These are phyloP conservation scores for Megastigmus dorsalis DNA, from an alignment of 2,888 invertebrate genomes.

Conservation along the genomic window DNA sequence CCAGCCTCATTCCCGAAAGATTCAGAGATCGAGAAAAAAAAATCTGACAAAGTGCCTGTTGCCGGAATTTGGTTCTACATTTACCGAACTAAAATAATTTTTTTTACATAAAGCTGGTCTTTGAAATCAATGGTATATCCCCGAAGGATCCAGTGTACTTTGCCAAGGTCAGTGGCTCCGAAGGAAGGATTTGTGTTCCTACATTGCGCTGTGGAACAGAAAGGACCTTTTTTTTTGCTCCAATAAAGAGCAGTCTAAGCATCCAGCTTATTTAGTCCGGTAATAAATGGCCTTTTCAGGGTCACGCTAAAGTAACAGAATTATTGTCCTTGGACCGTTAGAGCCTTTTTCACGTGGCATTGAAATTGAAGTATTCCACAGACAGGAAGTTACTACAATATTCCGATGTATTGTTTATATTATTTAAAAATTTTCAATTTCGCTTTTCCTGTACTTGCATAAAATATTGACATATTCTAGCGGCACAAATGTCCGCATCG, in stretches of 20 bases:
- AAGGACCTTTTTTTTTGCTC: conserved; percentile 56
- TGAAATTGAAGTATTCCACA: conserved; percentile 28
- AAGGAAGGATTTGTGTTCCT: not conserved
- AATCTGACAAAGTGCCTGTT: no score
- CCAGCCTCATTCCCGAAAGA: no score
- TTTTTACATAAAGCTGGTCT: not conserved
- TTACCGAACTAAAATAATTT: no score
- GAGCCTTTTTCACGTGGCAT: conserved; percentile 16
- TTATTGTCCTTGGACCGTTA: conserved; percentile 40
- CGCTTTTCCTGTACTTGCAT: no score
- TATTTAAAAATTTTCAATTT: no score
- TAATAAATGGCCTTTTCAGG: conserved; percentile 43
- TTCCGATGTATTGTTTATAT: no score
- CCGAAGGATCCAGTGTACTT: conserved; percentile 4
- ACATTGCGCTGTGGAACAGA: not conserved
- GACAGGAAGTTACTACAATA: not conserved
- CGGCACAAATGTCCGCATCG: no score
- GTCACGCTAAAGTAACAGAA: conserved; percentile 29
- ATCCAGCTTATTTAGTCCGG: conserved; percentile 15
- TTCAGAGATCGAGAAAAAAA: no score
- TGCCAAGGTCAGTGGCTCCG: conserved; percentile 15
- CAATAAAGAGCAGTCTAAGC: conserved; percentile 52
- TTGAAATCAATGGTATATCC: not conserved
- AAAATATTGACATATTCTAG: no score
- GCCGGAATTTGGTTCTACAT: no score